Conservation (phyloP, 1,140 invertebrate genomes). For the Hyles euphorbiae region DNA sequence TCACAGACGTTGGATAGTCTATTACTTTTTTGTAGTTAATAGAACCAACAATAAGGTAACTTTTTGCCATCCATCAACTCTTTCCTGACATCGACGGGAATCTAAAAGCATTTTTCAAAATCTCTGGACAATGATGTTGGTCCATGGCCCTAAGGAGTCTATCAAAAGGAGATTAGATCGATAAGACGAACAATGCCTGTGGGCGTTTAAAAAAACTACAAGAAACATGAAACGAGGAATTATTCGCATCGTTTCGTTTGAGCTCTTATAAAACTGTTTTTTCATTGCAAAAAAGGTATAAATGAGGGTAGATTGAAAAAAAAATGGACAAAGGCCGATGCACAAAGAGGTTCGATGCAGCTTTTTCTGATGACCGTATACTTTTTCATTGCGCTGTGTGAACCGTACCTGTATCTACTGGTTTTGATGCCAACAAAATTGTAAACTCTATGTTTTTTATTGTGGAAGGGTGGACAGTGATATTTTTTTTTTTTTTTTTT, state of each 20-base stretch:
- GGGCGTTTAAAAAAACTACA: conserved; percentile 50
- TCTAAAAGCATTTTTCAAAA: conserved; percentile 25
- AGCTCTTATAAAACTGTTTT: conserved; percentile 71
- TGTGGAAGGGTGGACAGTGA: too few relatives aligned
- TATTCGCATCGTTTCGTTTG: conserved; percentile 74
- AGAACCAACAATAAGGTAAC: background rate
- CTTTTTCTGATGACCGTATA: conserved; percentile 56
- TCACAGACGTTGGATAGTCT: too few relatives aligned
- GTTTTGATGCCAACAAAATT: too few relatives aligned
- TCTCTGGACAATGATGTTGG: conserved; percentile 56
- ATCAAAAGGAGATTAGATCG: conserved; percentile 72
- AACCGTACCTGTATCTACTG: conserved; percentile 5
- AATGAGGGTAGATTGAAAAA: conserved; percentile 60
- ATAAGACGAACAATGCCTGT: conserved; percentile 63
- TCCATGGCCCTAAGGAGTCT: conserved; percentile 60
- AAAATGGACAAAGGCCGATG: conserved; percentile 67
- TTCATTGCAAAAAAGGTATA: conserved; percentile 67
- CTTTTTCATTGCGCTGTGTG: conserved; percentile 25
- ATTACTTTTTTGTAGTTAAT: too few relatives aligned
- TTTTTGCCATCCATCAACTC: conserved; percentile 47
- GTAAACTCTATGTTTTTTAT: too few relatives aligned
- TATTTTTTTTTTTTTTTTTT: too few relatives aligned
- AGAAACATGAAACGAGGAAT: conserved; percentile 73
- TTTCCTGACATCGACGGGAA: conserved; percentile 43
- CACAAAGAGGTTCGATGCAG: conserved; percentile 55